Conservation (phyloP, 1,140 invertebrate species). For the Stegodyphus dumicola region DNA sequence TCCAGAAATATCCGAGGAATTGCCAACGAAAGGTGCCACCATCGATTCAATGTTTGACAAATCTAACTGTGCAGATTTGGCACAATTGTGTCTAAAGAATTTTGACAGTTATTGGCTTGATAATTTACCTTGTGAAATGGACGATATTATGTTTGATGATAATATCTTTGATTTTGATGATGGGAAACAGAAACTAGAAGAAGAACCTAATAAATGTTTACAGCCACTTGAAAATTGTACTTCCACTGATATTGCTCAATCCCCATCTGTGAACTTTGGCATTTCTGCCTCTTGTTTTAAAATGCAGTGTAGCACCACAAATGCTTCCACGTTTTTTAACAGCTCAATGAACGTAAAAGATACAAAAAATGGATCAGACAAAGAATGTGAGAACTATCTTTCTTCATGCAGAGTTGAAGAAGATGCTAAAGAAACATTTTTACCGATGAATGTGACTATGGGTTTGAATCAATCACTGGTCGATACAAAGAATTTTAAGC, state of each 20-base stretch:
- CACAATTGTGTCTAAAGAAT: conserved; percentile 35
- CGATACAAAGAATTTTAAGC: background rate
- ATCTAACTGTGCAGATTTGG: conserved; percentile 19
- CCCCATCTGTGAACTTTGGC: background rate
- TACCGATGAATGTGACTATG: background rate
- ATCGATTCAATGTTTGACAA: conserved; percentile 10
- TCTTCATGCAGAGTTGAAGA: background rate
- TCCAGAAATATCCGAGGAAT: conserved; percentile 4
- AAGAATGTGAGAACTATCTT: background rate
- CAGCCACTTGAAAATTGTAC: background rate
- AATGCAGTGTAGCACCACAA: background rate
- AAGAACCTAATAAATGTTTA: conserved; percentile 8
- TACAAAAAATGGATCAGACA: background rate
- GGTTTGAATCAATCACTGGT: background rate
- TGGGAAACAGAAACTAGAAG: background rate
- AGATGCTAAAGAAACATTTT: no score
- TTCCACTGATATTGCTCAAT: background rate
- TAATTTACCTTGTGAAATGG: conserved; percentile 21
- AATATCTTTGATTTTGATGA: conserved; percentile 57
- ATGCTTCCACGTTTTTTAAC: background rate
- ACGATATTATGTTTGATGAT: conserved; percentile 50
- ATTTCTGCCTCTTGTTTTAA: background rate
- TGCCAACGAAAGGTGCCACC: background rate
- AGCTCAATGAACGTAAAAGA: background rate
- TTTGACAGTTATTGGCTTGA: conserved; percentile 55